phyloP scores from a whole-genome alignment of 1,140 invertebrate species.

The Drosophila nannoptera region DNA sequence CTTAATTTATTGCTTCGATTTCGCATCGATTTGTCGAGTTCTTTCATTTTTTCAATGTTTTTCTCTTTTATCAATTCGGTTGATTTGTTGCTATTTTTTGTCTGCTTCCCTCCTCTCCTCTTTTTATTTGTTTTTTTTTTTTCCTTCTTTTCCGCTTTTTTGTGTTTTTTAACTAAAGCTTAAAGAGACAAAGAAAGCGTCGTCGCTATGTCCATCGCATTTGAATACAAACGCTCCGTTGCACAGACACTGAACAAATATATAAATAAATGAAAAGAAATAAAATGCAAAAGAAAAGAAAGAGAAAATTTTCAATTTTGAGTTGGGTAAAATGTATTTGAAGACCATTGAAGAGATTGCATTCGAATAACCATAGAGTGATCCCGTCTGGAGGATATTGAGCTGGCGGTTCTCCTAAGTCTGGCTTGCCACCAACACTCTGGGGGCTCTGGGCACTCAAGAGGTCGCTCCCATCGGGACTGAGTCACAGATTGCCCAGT shows the following conservation, averaged over 20 bases:
- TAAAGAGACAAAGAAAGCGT: conserved; percentile 65
- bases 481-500: conserved; percentile 2
- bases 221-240: conserved; percentile 71
- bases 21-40: conserved; percentile 72
- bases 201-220: conserved; percentile 52
- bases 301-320: conserved; percentile 15
- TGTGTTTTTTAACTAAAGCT: conserved; percentile 54
- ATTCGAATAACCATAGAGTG: no score
- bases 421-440: no score
- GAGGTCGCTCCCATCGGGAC: neutral
- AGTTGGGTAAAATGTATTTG: conserved; percentile 4
- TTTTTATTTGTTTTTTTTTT: conserved; percentile 23
- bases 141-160: conserved; percentile 27
- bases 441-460: no score
- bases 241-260: conserved; percentile 41
- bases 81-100: conserved; percentile 71
- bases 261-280: conserved; percentile 26
- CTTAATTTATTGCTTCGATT: conserved; percentile 76
- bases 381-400: no score
- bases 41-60: conserved; percentile 44
- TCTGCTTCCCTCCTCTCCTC: conserved; percentile 61
- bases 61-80: conserved; percentile 68
- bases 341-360: neutral
- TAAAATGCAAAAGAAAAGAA: conserved; percentile 18
- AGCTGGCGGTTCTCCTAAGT: no score